A percentile compares a stretch with the other conserved stretches of the same genome.
Evolutionary conservation across 2,113 vertebrate species (phyloP).

Genomic region (Acrocephalus arundinaceus): DNA sequence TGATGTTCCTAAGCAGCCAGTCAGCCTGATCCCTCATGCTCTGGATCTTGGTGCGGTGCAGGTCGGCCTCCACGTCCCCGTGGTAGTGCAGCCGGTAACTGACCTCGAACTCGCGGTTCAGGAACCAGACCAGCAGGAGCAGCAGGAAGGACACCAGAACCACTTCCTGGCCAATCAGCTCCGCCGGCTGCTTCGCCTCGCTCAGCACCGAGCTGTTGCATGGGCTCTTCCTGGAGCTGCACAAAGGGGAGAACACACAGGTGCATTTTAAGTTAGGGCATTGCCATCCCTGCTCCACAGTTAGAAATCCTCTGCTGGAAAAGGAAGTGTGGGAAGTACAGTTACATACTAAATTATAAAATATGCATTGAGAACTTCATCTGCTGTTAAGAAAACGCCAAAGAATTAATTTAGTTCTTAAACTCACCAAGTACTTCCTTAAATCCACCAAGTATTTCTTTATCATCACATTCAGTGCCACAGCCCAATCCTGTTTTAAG

Average conservation of each 20-base stretch:
- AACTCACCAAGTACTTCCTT: neutral
- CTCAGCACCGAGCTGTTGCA: slow-evolving; percentile 41
- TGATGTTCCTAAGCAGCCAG: slow-evolving; percentile 96
- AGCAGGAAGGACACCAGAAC: slow-evolving; percentile 89
- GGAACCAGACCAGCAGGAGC: slow-evolving; percentile 95
- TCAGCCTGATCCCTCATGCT: slow-evolving; percentile 95
- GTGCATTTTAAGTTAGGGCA: neutral
- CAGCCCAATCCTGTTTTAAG: neutral
- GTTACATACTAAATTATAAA: neutral
- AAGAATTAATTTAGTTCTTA: neutral
- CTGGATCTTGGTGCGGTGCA: slow-evolving; percentile 95
- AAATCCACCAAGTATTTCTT: neutral
- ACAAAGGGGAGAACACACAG: neutral
- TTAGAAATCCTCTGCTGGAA: neutral
- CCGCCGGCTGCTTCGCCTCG: slow-evolving; percentile 31
- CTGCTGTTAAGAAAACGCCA: neutral
- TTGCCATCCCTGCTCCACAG: neutral
- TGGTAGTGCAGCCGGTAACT: slow-evolving; percentile 98
- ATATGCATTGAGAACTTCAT: neutral
- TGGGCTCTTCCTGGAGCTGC: slow-evolving; percentile 45
- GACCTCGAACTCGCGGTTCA: slow-evolving; percentile 96
- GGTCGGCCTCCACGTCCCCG: slow-evolving; percentile 93
- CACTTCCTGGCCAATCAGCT: slow-evolving; percentile 83
- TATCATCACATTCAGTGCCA: neutral
- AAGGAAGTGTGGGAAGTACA: neutral